Conservation (phyloP, 2,113 vertebrate species). For the Mesembrinibis cayennensis region DNA sequence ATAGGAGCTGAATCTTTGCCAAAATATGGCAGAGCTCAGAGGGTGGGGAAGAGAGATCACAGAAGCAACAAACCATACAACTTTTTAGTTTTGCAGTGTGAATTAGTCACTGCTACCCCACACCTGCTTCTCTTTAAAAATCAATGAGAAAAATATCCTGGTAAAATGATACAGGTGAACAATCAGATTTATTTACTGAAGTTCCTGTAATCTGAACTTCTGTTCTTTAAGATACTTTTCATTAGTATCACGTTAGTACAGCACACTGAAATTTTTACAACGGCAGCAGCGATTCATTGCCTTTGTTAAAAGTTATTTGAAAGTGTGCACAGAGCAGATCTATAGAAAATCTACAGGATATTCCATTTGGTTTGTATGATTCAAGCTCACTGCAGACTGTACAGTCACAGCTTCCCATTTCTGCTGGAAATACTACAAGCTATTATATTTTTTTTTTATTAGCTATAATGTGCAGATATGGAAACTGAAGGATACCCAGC, state of each 20-base stretch:
- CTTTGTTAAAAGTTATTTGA: slow-evolving; percentile 70
- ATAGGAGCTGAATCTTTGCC: slow-evolving; percentile 32
- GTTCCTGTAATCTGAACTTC: slow-evolving; percentile 43
- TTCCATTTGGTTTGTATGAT: slow-evolving; percentile 18
- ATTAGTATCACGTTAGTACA: slow-evolving; percentile 52
- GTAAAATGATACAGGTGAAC: slow-evolving; percentile 41
- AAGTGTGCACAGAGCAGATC: slow-evolving; percentile 43
- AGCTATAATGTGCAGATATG: slow-evolving; percentile 32
- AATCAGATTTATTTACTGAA: slow-evolving; percentile 29
- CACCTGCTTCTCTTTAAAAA: slow-evolving; percentile 54
- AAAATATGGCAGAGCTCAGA: slow-evolving; percentile 7
- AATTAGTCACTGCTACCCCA: neutral
- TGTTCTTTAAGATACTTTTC: slow-evolving; percentile 37
- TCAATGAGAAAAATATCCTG: slow-evolving; percentile 29
- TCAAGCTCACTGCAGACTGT: slow-evolving; percentile 3
- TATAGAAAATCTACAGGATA: slow-evolving; percentile 59
- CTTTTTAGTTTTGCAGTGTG: neutral
- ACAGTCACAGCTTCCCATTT: slow-evolving; percentile 32
- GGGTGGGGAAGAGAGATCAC: slow-evolving; percentile 15
- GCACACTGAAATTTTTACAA: slow-evolving; percentile 43
- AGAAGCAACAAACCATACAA: slow-evolving; percentile 18
- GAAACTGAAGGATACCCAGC: slow-evolving; percentile 46
- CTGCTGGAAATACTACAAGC: slow-evolving; percentile 17
- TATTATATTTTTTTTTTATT: slow-evolving; percentile 17
- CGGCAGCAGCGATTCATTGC: slow-evolving; percentile 14